Evolutionary conservation across 2,113 vertebrate genomes (phyloP), one percentile per base, ranked within the genome.

Genomic region (Alces alces): DNA sequence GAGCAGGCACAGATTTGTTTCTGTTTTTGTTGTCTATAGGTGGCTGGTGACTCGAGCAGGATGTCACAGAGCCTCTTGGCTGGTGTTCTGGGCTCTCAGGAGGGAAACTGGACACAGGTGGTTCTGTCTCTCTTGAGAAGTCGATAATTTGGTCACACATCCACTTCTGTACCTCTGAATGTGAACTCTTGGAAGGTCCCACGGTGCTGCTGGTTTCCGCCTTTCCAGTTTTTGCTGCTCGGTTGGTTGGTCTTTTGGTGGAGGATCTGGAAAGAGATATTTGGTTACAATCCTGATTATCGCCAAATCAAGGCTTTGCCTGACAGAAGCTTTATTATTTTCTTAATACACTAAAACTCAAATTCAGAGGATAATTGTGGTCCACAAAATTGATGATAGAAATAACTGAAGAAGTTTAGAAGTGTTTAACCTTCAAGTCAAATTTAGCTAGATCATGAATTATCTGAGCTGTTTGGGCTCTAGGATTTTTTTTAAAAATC

Each of bases 61-160:
- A 94, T 86, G 98, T 98, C 76, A 99, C 95, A 96, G 98, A 98
- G 97, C 99, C 99, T 92, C 99, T 99, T 84, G 98, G 98, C 96
- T 98, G 98, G 97, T 99, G 98, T 98, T 99, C 98, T 95, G 98
- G 98, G 96, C 93, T 98, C 39, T 97, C 98, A 19, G 98, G 97
- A 98, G 99, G 97, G 11, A 97, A 97, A 85, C 73, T 97, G 50
- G 97, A 96, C 58, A 85, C 91, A 79, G 78, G 90, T 57, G 98
- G 92, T 98, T 99, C 99, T 85, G 98, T 95, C 98, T 99, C 99
- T n/a, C 98, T 98, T 70, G 98, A 98, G 91, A 99, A 27, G 15
- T 99, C 99, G 86, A 99, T 99, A n/a, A 99, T 98, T 85, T 99
- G 99, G 94, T 99, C 99, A 47, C 99, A 99, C 96, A 98, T 98